phyloP scores from a whole-genome alignment of 2,113 vertebrate genomes.

The Geococcyx californianus region DNA sequence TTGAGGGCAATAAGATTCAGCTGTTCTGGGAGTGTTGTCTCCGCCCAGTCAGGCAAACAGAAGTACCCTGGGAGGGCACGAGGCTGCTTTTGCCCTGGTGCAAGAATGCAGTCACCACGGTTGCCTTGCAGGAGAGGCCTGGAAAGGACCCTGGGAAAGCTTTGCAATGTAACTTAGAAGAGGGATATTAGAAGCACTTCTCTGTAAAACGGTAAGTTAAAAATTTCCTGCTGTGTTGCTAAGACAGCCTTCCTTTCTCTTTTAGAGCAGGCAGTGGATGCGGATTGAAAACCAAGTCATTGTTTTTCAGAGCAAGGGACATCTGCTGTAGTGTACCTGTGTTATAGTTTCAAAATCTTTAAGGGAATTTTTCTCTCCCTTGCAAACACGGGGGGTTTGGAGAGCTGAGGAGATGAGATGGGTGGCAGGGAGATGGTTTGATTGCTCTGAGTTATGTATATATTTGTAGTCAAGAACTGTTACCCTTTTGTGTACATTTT shows the following conservation, averaged over 20 bases:
- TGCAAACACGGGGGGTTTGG: too few species aligned
- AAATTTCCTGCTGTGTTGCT: rapidly evolving
- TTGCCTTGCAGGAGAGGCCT: too few species aligned
- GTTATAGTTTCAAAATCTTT: too few species aligned
- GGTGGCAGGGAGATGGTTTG: too few species aligned
- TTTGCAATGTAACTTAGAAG: rapidly evolving
- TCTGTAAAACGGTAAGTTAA: background rate
- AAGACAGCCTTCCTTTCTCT: rapidly evolving
- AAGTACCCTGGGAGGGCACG: rapidly evolving
- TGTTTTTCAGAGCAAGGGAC: background rate
- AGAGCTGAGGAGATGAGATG: too few species aligned
- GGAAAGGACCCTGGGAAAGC: background rate
- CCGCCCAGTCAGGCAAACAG: rapidly evolving
- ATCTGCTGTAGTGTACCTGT: background rate
- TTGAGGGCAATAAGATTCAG: background rate
- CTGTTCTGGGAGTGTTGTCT: background rate
- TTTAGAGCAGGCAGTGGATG: background rate
- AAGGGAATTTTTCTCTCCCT: too few species aligned
- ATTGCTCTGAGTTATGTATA: too few species aligned
- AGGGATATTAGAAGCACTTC: rapidly evolving
- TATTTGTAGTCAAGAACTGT: too few species aligned
- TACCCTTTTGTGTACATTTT: too few species aligned
- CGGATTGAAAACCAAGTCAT: background rate
- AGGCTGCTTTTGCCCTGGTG: background rate
- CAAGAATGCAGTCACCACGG: rapidly evolving